Evolutionary conservation across 2,888 invertebrate species (phyloP), one percentile per base, ranked within the genome.

Genomic region (Globia sparganii): DNA sequence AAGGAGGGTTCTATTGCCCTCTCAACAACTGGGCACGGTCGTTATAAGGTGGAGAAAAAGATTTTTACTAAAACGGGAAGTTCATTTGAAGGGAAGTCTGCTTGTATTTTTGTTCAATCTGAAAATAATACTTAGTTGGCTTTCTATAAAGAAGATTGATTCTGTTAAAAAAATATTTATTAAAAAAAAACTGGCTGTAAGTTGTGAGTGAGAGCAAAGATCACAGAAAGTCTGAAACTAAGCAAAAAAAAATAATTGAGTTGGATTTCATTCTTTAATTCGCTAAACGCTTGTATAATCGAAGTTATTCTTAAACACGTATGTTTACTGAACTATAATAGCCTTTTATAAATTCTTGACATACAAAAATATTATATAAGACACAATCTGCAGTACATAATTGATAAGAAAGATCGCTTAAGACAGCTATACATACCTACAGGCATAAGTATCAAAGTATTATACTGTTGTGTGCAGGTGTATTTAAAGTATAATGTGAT

Each of bases 1-100:
- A 21, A 40, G 75, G 77, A 79, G 73, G 76, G 59, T 18, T 72
- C 28, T 69, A 34, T 62, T 71, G 34, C 62, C 64, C 61, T 69
- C 68, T 43, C 31, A 71, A 61, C 64, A 61, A 59, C 21, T 56
- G 37, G 18, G 40, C 75, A 25, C 15, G 9, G 34, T 28, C 28
- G 2, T n/a, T 73, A 25, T 18, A 40, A 40, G 15, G 9, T 4
- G 21, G 0, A n/a, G 34, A 25, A 46, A n/a, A 46, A 21, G 1
- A n/a, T 34, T 34, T 43, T 43, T 15, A 40, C 2, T 13, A 2
- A 72, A 25, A 53, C 18, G 4, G 21, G 40, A 21, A 21, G 21
- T 69, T 58, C 37, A 69, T 21, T 4, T 28, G 25, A 31, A 25
- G 4, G 18, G 2, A 34, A 67, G 5, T 18, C 4, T 18, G 25